Base-by-base conservation (phyloP, 1,140 invertebrate species). In the Brachionus rotundiformis region DNA sequence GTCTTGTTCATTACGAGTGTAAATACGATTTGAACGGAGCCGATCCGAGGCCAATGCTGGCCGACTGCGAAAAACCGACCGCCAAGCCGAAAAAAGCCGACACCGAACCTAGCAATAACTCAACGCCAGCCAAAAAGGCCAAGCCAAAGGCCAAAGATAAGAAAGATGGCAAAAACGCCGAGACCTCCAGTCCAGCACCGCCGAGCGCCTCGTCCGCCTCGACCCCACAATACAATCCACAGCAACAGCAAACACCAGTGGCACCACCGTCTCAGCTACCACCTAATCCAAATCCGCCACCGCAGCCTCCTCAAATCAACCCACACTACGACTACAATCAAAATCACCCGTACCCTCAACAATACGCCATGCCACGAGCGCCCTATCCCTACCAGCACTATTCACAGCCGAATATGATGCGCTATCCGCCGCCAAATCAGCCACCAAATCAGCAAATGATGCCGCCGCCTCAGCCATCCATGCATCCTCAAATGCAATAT, bases 21-120 rank as follows among this genome's bases (percentile, higher is more conserved):
- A 94, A 96, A 85, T 98, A 94, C 89, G 96, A 98, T 88, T 91
- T 94, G 81, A 95, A 95, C 49, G 95, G 95, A 25, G 93, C 96
- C 84, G 95, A 98, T 90, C 95, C 95, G 6, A 92, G 93, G 84
- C 95, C 95, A 33, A 94, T 98, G 49, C 94, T 98, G 83, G 94
- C 94, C 88, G 94, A 96, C 89, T 85, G 89, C 82, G 89, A 90
- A 82, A 71, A 75, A 19, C 19, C 36, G 23, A 11, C 23, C n/a
- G 11, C 16, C 13, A 75, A 36, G 19, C 19, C 27, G 10, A 71
- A 33, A 25, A 80, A 80, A 80, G 76, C 25, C 0, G 29, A 77
- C 10, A 1, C 11, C 1, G 33, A 76, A 33, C 3, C 3, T 33
- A 19, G 3, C 8, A 77, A 11, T 49, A 79, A 82, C 76, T 83